Evolutionary conservation across 2,797 vertebrate genomes (phyloP).

Genomic region (Chaunax sp.): DNA sequence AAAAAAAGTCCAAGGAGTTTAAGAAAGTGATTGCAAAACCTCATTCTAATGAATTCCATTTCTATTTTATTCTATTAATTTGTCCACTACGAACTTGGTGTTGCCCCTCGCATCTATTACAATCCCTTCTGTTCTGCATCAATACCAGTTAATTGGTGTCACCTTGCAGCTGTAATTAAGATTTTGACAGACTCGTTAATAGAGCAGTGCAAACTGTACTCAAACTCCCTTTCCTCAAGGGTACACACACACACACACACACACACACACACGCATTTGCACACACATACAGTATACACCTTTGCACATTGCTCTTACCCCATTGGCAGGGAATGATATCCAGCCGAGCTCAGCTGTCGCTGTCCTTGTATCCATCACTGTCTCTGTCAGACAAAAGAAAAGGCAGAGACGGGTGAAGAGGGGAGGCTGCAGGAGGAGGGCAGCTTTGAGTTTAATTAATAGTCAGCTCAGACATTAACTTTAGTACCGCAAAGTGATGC

Average conservation of each 20-base stretch:
- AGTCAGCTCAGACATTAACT: constrained; percentile 45
- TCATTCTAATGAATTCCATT: neutral
- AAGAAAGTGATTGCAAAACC: constrained; percentile 11
- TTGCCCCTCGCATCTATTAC: constrained; percentile 31
- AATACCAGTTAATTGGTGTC: constrained; percentile 72
- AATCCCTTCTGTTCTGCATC: constrained; percentile 58
- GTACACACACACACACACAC: constrained; percentile 29
- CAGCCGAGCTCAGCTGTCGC: constrained; percentile 88
- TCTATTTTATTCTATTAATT: constrained; percentile 9
- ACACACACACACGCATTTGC: neutral
- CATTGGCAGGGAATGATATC: constrained; percentile 88
- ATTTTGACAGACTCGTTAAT: constrained; percentile 77
- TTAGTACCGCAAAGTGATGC: constrained; percentile 32
- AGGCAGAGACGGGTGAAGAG: constrained; percentile 46
- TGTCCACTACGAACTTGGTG: neutral
- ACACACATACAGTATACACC: constrained; percentile 25
- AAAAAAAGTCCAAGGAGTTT: constrained; percentile 15
- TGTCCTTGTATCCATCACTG: constrained; percentile 88
- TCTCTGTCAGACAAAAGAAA: constrained; percentile 84
- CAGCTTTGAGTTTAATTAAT: constrained; percentile 59
- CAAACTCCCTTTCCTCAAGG: constrained; percentile 57
- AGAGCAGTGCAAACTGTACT: constrained; percentile 65
- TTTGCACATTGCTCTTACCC: constrained; percentile 80
- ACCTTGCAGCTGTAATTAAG: constrained; percentile 77
- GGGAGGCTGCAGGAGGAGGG: constrained; percentile 27